phyloP scores from a whole-genome alignment of 2,797 vertebrate species.

The Propithecus perrieri region DNA sequence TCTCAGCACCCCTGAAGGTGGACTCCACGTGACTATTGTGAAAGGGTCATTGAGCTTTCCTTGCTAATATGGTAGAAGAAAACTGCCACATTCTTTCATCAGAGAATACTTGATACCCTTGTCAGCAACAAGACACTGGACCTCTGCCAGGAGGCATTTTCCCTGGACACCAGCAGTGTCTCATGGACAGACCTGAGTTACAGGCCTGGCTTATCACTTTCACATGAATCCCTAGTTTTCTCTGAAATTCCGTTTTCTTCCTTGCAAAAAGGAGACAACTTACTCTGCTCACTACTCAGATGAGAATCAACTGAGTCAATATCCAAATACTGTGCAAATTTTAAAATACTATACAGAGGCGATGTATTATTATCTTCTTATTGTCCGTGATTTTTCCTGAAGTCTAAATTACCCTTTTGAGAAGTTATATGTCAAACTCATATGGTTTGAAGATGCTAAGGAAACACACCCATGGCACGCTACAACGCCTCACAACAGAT shows the following conservation, averaged over 20 bases:
- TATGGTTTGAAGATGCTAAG: not conserved
- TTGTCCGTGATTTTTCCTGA: not conserved
- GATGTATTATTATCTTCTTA: not conserved
- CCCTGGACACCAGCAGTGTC: not conserved
- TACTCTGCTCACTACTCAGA: not conserved
- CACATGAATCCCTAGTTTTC: not conserved
- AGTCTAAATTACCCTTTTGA: not conserved
- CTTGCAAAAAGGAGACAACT: not conserved
- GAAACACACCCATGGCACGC: not conserved
- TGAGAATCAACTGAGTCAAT: not conserved
- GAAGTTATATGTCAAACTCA: not conserved
- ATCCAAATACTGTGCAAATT: not conserved
- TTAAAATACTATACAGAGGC: not conserved
- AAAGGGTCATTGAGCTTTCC: not conserved
- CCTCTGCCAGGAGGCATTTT: accelerated
- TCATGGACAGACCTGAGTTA: not conserved
- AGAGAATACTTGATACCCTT: not conserved
- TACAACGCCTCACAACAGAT: accelerated
- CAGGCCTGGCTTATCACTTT: not conserved
- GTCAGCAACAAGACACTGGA: not conserved
- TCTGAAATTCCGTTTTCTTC: not conserved
- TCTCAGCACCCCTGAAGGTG: not conserved
- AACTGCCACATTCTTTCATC: not conserved
- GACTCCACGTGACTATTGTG: accelerated
- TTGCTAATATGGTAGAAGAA: not conserved